phyloP scores from a whole-genome alignment of 2,888 invertebrate species.

The Hemithea aestivaria region DNA sequence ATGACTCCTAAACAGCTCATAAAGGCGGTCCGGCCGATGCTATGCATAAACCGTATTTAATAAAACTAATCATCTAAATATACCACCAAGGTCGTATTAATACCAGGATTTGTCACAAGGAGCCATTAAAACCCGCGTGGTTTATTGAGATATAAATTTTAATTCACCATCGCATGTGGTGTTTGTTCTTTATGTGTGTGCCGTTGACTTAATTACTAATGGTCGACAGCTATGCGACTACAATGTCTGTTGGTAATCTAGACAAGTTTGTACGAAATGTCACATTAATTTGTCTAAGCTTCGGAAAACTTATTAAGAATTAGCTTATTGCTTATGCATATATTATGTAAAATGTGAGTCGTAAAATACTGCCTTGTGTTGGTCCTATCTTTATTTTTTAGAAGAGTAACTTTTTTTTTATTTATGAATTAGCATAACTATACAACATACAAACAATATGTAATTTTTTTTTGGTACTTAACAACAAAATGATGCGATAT shows the following conservation, averaged over 20 bases:
- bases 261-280: no score
- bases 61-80: constrained; percentile 58
- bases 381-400: no score
- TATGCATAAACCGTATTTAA: constrained; percentile 8
- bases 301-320: no score
- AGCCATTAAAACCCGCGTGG: constrained; percentile 42
- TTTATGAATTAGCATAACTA: no score
- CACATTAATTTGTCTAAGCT: no score
- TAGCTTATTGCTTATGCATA: neutral
- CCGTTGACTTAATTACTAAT: constrained; percentile 8
- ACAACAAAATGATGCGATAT: no score
- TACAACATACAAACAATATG: no score
- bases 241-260: no score
- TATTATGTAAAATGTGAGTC: neutral
- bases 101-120: constrained; percentile 56
- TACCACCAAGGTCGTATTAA: constrained; percentile 65
- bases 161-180: constrained; percentile 29
- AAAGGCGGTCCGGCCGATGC: neutral
- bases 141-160: constrained; percentile 50
- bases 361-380: neutral
- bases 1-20: constrained; percentile 9
- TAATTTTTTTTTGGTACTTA: no score
- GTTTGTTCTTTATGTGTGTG: constrained; percentile 4
- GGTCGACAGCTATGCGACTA: neutral
- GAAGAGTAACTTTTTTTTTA: no score